A percentile compares a stretch with the other conserved stretches of the same genome.
These are phyloP conservation scores for Varecia variegata DNA, from an alignment of 2,797 vertebrate species.

Conservation along the genomic window DNA sequence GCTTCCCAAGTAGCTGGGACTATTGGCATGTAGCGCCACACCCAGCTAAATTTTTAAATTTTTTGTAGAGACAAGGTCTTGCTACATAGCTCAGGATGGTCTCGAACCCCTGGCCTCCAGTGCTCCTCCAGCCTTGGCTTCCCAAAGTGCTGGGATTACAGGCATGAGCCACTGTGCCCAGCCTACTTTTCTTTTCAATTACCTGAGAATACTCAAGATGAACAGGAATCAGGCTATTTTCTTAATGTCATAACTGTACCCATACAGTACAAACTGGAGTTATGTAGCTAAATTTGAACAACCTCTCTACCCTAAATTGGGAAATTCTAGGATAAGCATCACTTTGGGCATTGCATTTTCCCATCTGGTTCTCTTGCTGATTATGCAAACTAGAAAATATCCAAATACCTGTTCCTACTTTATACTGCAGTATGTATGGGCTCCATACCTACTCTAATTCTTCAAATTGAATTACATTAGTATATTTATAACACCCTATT, in stretches of 20 bases:
- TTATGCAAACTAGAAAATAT: slow-evolving; percentile 24
- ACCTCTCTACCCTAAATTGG: neutral
- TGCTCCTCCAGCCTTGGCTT: too few species aligned
- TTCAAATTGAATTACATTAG: slow-evolving; percentile 29
- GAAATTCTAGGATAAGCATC: neutral
- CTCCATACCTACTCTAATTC: slow-evolving; percentile 4
- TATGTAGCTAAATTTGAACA: slow-evolving; percentile 42
- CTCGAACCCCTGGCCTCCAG: neutral
- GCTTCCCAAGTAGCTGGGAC: neutral
- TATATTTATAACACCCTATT: slow-evolving; percentile 9
- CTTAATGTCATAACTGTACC: neutral
- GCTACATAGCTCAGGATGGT: neutral
- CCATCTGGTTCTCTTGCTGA: neutral
- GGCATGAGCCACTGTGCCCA: neutral
- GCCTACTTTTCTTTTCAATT: neutral
- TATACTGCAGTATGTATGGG: neutral
- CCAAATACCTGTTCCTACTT: neutral
- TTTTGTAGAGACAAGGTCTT: neutral
- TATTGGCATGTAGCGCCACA: neutral
- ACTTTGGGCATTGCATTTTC: slow-evolving; percentile 31
- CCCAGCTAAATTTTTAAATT: neutral
- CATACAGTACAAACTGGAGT: neutral
- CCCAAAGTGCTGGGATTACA: too few species aligned
- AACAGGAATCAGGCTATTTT: slow-evolving; percentile 18
- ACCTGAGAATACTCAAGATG: neutral